Conservation (phyloP, 2,888 invertebrate species). For the Doris montereyensis region DNA sequence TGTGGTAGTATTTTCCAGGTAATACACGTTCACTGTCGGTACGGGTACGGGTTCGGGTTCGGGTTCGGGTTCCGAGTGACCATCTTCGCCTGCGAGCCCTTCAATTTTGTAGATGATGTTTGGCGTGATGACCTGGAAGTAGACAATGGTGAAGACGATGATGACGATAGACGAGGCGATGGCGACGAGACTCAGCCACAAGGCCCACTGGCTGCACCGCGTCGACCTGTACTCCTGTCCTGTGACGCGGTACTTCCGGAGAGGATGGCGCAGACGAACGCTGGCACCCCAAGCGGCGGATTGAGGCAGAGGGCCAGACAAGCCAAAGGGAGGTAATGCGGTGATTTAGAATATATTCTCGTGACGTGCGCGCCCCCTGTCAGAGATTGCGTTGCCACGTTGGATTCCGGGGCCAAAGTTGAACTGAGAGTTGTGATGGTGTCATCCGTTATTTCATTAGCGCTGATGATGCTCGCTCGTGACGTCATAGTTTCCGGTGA, state of each 20-base stretch:
- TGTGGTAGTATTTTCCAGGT: too few relatives aligned
- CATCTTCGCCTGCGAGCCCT: slow-evolving; percentile 18
- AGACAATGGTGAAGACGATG: slow-evolving; percentile 45
- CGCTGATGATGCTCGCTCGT: slow-evolving; percentile 11
- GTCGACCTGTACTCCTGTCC: slow-evolving; percentile 37
- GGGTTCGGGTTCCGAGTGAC: too few relatives aligned
- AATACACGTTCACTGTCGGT: too few relatives aligned
- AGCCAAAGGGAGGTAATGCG: slow-evolving; percentile 48
- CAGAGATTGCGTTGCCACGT: slow-evolving; percentile 42
- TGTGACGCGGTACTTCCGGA: slow-evolving; percentile 32
- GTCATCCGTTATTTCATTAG: background rate
- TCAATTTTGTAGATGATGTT: slow-evolving; percentile 45
- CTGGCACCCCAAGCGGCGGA: slow-evolving; percentile 43
- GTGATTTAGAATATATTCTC: slow-evolving; percentile 43
- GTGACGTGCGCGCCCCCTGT: slow-evolving; percentile 45
- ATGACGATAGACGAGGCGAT: slow-evolving; percentile 44
- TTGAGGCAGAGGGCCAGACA: slow-evolving; percentile 44
- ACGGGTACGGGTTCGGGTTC: too few relatives aligned
- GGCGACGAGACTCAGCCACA: slow-evolving; percentile 46
- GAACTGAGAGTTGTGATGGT: slow-evolving; percentile 4
- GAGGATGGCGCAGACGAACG: slow-evolving; percentile 43
- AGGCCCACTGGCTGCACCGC: slow-evolving; percentile 34
- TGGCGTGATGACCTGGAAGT: slow-evolving; percentile 46
- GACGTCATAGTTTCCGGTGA: slow-evolving; percentile 32
- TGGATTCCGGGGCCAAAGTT: slow-evolving; percentile 31